phyloP scores from a whole-genome alignment of 2,888 invertebrate species.

The Phytoseiulus persimilis region DNA sequence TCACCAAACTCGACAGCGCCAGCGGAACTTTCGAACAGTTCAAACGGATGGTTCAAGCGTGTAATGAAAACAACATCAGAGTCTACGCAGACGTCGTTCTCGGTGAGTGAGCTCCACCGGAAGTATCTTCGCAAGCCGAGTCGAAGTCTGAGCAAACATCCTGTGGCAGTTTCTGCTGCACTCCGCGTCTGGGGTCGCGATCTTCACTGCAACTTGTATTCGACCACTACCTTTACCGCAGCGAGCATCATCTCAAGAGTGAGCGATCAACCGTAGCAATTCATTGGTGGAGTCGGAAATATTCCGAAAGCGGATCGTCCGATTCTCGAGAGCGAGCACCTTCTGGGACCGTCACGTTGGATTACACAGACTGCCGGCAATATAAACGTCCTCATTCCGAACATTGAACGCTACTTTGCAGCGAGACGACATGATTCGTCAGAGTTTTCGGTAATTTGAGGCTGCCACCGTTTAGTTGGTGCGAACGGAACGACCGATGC shows the following conservation, averaged over 20 bases:
- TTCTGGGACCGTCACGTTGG: too few relatives aligned
- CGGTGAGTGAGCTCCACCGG: neutral
- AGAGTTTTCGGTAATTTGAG: too few relatives aligned
- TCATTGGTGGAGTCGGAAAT: neutral
- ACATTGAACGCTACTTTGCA: too few relatives aligned
- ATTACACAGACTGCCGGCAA: too few relatives aligned
- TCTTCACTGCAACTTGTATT: neutral
- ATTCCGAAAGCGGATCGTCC: neutral
- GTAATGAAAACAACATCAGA: conserved; percentile 28
- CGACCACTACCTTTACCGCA: neutral
- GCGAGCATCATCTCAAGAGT: neutral
- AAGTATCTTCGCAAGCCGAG: neutral
- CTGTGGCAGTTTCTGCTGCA: neutral
- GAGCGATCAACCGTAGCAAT: neutral
- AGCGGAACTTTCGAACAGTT: conserved; percentile 36
- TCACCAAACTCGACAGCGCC: conserved; percentile 33
- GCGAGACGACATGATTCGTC: too few relatives aligned
- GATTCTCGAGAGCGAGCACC: too few relatives aligned
- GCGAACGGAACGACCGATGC: too few relatives aligned
- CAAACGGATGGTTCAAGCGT: conserved; percentile 26
- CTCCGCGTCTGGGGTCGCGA: neutral
- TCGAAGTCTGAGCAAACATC: neutral
- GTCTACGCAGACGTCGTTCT: conserved; percentile 32
- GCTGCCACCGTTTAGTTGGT: too few relatives aligned
- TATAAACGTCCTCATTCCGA: too few relatives aligned